A percentile compares a stretch with the other conserved stretches of the same genome.
These are phyloP conservation scores for Cerceris ruficornis DNA, from an alignment of 2,888 invertebrate species.

Conservation along the genomic window DNA sequence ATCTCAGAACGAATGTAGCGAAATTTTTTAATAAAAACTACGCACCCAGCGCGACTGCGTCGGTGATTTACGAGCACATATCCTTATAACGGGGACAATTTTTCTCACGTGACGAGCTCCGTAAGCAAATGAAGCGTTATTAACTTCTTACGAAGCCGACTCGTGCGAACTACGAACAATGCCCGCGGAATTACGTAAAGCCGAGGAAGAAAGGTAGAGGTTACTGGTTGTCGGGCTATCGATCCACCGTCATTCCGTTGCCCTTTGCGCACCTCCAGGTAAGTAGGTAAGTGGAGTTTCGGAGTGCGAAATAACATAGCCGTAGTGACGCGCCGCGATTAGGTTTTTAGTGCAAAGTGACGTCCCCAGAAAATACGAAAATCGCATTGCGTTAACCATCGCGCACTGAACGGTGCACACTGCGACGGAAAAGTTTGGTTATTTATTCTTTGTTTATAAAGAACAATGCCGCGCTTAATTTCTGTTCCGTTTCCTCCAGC, in stretches of 20 bases:
- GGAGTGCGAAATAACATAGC: constrained; percentile 47
- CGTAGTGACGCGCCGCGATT: constrained; percentile 23
- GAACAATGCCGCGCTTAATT: too few relatives aligned
- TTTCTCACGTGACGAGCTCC: constrained; percentile 41
- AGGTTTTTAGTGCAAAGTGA: constrained; percentile 14
- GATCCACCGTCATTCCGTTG: constrained; percentile 60
- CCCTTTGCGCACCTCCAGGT: constrained; percentile 52
- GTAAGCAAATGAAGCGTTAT: constrained; percentile 52
- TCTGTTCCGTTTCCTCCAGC: background rate
- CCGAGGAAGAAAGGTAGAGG: constrained; percentile 44
- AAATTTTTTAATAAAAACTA: constrained; percentile 34
- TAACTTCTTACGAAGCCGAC: constrained; percentile 47
- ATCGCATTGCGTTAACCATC: background rate
- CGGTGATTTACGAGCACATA: constrained; percentile 40
- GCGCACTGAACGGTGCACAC: too few relatives aligned
- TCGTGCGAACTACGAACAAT: constrained; percentile 36
- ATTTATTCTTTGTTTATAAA: too few relatives aligned
- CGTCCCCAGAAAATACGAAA: constrained; percentile 11
- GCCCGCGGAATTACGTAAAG: constrained; percentile 43
- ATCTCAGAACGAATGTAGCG: background rate
- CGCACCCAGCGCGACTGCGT: background rate
- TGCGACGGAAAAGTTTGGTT: too few relatives aligned
- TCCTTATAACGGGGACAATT: constrained; percentile 40
- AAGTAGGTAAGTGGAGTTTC: constrained; percentile 60
- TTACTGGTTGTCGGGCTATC: constrained; percentile 54